Base-by-base conservation (phyloP, 2,797 vertebrate species). In the Synaphobranchus kaupii region DNA sequence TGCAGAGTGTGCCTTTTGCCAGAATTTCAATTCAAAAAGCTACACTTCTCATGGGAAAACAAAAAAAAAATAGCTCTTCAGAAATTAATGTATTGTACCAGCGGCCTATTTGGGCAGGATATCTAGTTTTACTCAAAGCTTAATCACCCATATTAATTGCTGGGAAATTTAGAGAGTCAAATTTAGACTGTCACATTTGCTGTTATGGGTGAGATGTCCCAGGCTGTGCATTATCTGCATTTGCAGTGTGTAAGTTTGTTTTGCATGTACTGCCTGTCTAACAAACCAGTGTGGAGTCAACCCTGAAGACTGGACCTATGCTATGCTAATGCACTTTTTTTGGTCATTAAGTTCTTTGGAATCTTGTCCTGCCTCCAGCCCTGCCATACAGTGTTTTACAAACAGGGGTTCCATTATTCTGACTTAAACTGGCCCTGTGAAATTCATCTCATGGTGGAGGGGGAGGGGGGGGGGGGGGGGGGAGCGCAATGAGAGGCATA, bases 391-490 rank as follows among this genome's bases (percentile, higher is more conserved):
- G 4, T 15, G 58, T 25, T n/a, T 48, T 31, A 56, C 71, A 56
- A 25, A 82, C 68, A 88, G 28, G 28, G 31, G 12, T 83, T 28
- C 52, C 13, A 78, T 48, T 88, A 60, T 80, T 50, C 31, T 9
- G 17, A 50, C 13, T 54, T 83, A 54, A 83, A 56, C 82, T 20
- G 25, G 22, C 60, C 34, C 28, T 58, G 54, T 84, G 86, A 87
- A 66, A 85, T 87, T 73, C 48, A 71, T 86, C 87, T 47, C 31
- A 78, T 76, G 80, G 66, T 89, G 92, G 92, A 88, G 80, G 82
- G 84, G 90, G 4, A 10, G 39, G 73, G 86, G 87, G 89, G 87
- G 78, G 76, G 84, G 91, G 8, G 34, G 1, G 44, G 86, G 86
- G 8, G 47, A 47, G 78, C 44, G 47, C 47, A 50, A 3, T 81